A percentile compares a stretch with the other conserved stretches of the same genome.
These are phyloP conservation scores for Oenanthe melanoleuca DNA, from an alignment of 2,113 vertebrate genomes.

Conservation along the genomic window DNA sequence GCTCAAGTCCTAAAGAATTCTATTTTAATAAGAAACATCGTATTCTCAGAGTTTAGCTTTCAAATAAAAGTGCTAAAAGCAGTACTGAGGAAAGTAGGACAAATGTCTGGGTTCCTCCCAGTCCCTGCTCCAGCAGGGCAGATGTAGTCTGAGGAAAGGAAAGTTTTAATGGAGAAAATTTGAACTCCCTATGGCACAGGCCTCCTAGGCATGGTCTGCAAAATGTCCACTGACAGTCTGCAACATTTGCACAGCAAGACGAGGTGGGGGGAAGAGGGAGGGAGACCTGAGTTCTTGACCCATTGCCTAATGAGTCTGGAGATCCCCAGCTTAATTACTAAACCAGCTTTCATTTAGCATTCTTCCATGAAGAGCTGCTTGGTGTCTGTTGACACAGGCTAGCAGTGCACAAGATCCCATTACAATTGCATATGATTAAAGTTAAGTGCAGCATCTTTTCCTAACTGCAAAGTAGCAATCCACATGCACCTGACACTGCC, in stretches of 20 bases:
- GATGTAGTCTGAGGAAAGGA: neutral
- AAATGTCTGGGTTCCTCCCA: neutral
- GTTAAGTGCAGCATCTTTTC: neutral
- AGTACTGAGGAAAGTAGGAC: neutral
- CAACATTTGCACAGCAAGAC: neutral
- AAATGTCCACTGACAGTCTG: neutral
- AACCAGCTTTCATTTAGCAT: slow-evolving; percentile 32
- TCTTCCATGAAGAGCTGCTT: slow-evolving; percentile 6
- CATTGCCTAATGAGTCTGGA: slow-evolving; percentile 9
- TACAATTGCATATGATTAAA: neutral
- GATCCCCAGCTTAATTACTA: neutral
- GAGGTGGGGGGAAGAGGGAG: neutral
- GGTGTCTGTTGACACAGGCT: slow-evolving; percentile 28
- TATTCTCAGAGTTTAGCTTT: neutral
- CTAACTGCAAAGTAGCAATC: neutral
- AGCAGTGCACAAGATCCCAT: neutral
- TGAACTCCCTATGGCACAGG: neutral
- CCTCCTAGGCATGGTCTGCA: neutral
- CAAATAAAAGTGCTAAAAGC: neutral
- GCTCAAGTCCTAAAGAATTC: neutral
- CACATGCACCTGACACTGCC: neutral
- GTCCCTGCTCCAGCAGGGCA: neutral
- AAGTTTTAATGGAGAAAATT: neutral
- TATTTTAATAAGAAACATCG: neutral
- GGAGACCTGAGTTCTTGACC: neutral